Evolutionary conservation across 2,888 invertebrate species (phyloP), one percentile per base, ranked within the genome.

Genomic region (Neria commutata): DNA sequence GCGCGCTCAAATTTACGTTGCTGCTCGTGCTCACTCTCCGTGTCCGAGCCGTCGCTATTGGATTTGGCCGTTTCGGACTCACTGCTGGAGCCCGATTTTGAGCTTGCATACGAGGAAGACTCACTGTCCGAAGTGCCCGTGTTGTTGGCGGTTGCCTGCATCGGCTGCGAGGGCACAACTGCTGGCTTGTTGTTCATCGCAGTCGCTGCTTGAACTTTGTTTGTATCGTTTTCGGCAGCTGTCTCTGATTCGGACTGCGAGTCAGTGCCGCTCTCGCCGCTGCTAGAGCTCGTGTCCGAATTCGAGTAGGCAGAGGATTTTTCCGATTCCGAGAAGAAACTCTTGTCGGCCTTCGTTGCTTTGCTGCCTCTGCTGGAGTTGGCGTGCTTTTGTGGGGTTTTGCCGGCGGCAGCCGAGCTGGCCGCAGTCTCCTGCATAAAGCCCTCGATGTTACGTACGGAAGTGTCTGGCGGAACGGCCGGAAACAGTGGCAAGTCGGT

Each of bases 401-500:
- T 61, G 4, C 50, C 48, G 0, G 53, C 61, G 2, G 65, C 69
- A 2, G 76, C 71, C 58, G 60, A 68, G 63, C 63, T 69, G 51
- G 59, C 70, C 67, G 60, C 67, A 67, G 56, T 75, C 69, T 64
- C 76, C 49, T 63, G 79, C 77, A 69, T 75, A 65, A 58, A 76
- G 45, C 74, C 74, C 40, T 64, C 87, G 3, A 92, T 90, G 77
- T 92, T 91, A n/a, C 97, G 85, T 0, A 92, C 88, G 1, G 86
- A 83, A 0, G 91, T 85, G 75, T 92, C 92, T 0, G 92, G 90
- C 0, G 92, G 86, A 5, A 84, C 83, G 51, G 86, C 85, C 0
- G 98, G 97, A 79, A 94, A 92, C 1, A 86, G 80, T 0, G 98
- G 96, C 67, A 99, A 84, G 59, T 95, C 88, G 64, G 92, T 89